Percentiles rank a stretch among this genome's conserved stretches.
These are phyloP conservation scores for Drosophila bifasciata DNA, from an alignment of 1,140 invertebrate genomes.

Conservation along the genomic window DNA sequence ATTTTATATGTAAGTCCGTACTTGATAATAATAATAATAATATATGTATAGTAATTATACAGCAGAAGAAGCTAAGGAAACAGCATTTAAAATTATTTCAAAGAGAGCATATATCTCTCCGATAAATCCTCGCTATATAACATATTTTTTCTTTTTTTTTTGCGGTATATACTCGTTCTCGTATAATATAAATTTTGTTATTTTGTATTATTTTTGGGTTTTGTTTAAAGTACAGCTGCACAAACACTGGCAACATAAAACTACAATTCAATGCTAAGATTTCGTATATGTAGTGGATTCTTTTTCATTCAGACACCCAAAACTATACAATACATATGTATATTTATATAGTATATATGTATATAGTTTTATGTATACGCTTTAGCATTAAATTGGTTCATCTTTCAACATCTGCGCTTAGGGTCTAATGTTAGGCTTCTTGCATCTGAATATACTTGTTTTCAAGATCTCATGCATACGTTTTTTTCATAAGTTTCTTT, in stretches of 20 bases:
- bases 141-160: conserved; percentile 12
- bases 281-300: conserved; percentile 5
- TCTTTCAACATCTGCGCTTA: conserved; percentile 58
- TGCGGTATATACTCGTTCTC: conserved; percentile 15
- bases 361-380: conserved; percentile 8
- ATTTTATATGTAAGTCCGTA: conserved; percentile 43
- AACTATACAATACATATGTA: conserved; percentile 16
- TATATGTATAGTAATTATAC: conserved; percentile 52
- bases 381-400: conserved; percentile 55
- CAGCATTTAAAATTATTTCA: conserved; percentile 46
- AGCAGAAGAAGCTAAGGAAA: conserved; percentile 71
- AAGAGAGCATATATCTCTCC: conserved; percentile 25
- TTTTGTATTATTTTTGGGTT: too few relatives aligned
- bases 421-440: conserved; percentile 54
- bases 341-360: not conserved
- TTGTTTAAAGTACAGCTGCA: not conserved
- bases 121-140: conserved; percentile 14
- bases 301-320: conserved; percentile 27
- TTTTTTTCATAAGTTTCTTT: conserved; percentile 9
- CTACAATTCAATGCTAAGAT: conserved; percentile 32
- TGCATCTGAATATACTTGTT: conserved; percentile 8
- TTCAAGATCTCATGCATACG: conserved; percentile 23
- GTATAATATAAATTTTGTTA: not conserved
- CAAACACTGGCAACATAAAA: conserved; percentile 43
- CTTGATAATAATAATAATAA: conserved; percentile 29